These are phyloP conservation scores for Gila robusta DNA, from an alignment of 2,797 vertebrate genomes.

Conservation along the genomic window DNA sequence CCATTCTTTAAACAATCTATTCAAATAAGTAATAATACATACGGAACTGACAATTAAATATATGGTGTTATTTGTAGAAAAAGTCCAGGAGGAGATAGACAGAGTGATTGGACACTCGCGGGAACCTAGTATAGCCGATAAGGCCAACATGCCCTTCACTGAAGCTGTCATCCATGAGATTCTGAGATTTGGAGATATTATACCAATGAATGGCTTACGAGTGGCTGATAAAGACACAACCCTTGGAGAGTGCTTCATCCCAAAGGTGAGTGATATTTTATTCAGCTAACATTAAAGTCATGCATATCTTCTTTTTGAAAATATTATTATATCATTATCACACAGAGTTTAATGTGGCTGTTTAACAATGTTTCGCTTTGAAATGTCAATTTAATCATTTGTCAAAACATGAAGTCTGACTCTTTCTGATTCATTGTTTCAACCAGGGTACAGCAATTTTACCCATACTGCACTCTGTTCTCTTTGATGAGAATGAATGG, in stretches of 20 bases:
- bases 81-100: constrained; percentile 87
- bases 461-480: constrained; percentile 82
- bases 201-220: constrained; percentile 79
- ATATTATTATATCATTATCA: too few relatives aligned
- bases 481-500: constrained; percentile 86
- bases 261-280: constrained; percentile 78
- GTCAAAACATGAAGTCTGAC: background rate
- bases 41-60: background rate
- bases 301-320: background rate
- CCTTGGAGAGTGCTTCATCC: constrained; percentile 80
- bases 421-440: background rate
- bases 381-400: background rate
- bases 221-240: constrained; percentile 70
- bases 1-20: background rate
- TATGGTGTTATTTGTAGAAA: constrained; percentile 68
- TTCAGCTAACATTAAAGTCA: background rate
- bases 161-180: constrained; percentile 87
- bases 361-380: background rate
- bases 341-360: background rate
- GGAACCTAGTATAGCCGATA: constrained; percentile 75
- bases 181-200: constrained; percentile 83
- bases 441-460: constrained; percentile 78
- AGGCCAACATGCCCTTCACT: constrained; percentile 83
- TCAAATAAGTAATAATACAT: background rate
- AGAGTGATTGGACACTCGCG: constrained; percentile 75